These are phyloP conservation scores for Eupithecia abbreviata DNA, from an alignment of 2,888 invertebrate species.

Conservation along the genomic window DNA sequence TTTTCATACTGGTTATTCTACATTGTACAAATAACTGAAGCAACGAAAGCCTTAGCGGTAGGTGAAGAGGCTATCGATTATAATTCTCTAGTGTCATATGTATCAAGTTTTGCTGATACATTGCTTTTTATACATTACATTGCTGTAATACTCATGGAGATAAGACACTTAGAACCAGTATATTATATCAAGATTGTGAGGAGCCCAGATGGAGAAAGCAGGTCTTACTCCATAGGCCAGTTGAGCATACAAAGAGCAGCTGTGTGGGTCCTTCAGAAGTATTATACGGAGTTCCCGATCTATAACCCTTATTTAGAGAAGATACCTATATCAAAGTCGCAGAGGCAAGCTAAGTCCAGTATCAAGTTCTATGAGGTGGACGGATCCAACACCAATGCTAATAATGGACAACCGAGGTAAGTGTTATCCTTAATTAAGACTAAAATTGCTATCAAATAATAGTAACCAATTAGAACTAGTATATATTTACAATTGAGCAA, in stretches of 20 bases:
- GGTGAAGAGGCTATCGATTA: slow-evolving; percentile 93
- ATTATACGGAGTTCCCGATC: slow-evolving; percentile 97
- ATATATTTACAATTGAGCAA: no score
- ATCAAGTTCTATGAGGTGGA: slow-evolving; percentile 99
- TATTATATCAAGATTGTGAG: slow-evolving; percentile 96
- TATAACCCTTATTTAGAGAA: slow-evolving; percentile 98
- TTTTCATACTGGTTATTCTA: slow-evolving; percentile 99
- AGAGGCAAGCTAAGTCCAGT: slow-evolving; percentile 90
- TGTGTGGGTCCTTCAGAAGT: slow-evolving; percentile 96
- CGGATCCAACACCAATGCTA: slow-evolving; percentile 87
- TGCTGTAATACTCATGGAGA: slow-evolving; percentile 95
- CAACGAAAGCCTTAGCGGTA: slow-evolving; percentile 90
- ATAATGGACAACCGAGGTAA: slow-evolving; percentile 87
- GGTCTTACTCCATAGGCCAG: slow-evolving; percentile 94
- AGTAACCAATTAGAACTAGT: no score
- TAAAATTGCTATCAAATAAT: no score
- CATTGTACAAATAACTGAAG: slow-evolving; percentile 94
- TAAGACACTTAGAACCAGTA: slow-evolving; percentile 94
- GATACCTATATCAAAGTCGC: slow-evolving; percentile 93
- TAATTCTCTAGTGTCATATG: slow-evolving; percentile 94
- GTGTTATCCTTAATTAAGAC: slow-evolving; percentile 29
- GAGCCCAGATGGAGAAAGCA: slow-evolving; percentile 97
- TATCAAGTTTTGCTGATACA: slow-evolving; percentile 96
- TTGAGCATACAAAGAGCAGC: slow-evolving; percentile 98
- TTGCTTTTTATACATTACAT: slow-evolving; percentile 97